A percentile compares a stretch with the other conserved stretches of the same genome.
Evolutionary conservation across 2,113 vertebrate species (phyloP).

Genomic region (Chaetops frenatus): DNA sequence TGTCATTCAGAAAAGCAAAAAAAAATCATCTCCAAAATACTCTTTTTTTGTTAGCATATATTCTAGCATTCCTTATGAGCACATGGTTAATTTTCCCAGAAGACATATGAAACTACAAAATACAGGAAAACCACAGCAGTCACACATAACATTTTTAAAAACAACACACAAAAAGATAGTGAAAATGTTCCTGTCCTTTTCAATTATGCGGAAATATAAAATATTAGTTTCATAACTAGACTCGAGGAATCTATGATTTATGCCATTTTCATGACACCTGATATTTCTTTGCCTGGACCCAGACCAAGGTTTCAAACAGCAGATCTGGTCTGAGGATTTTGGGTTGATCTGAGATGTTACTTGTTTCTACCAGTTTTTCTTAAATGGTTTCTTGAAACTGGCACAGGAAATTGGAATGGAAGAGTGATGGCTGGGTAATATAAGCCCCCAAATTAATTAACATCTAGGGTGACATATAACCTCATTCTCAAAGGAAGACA

Average conservation of each 20-base stretch:
- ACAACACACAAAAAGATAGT: not conserved
- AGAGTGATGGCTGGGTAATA: not conserved
- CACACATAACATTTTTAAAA: not conserved
- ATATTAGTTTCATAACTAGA: not conserved
- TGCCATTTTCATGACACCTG: not conserved
- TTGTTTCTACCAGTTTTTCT: not conserved
- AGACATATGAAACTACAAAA: not conserved
- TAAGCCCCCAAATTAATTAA: not conserved
- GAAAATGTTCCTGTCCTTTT: not conserved
- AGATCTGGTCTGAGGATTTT: not conserved
- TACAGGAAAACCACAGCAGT: not conserved
- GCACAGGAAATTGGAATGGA: not conserved
- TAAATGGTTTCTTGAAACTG: not conserved
- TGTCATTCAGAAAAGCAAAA: not conserved
- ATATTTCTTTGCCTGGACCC: not conserved
- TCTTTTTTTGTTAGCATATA: not conserved
- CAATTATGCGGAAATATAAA: not conserved
- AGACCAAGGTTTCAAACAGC: not conserved
- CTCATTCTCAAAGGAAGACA: not conserved
- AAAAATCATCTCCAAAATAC: not conserved
- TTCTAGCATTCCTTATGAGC: not conserved
- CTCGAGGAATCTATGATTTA: not conserved
- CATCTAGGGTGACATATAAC: not conserved
- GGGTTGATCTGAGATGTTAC: not conserved
- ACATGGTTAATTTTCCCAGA: not conserved